Base-by-base conservation (phyloP, 2,113 vertebrate genomes). In the Coryphaenoides rupestris region DNA sequence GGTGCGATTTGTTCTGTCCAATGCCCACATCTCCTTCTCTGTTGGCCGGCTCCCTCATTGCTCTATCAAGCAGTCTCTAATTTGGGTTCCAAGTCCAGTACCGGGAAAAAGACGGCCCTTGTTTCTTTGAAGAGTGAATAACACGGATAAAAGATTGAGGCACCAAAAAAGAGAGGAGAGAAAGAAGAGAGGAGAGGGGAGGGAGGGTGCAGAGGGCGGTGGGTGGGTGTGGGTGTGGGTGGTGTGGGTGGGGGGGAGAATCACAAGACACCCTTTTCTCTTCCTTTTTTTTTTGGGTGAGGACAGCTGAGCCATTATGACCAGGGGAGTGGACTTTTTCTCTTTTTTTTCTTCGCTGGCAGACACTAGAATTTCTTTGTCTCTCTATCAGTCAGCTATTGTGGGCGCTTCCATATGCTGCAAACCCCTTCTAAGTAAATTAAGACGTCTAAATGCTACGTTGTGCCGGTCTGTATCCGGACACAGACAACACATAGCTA, bases 251-350 rank as follows among this genome's bases (percentile, higher is more conserved):
- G 86, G 64, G 80, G 77, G 76, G 83, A 58, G 90, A 92, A 94
- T 90, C 93, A 97, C 95, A 98, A 98, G 95, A 94, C 89, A 84
- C 88, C 90, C 92, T 94, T 96, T 97, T 97, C 94, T 98, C 92
- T 96, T 91, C 89, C 87, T 90, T 85, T 91, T 90, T n/a, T 92
- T 96, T 95, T 92, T 40, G 33, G 90, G 92, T 94, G 92, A 90
- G 90, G 92, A 95, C 95, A 96, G 95, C 94, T 96, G 93, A 96
- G 93, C 93, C 93, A 95, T 94, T 96, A 96, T 92, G 92, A 94
- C 90, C 86, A 91, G 89, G 90, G 92, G 92, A 50, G 47, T 95
- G 90, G 98, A 95, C 92, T 88, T 91, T 89, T 95, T 94, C 92
- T 92, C 92, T 92, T 87, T 91, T 89, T 95, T 94, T 92, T 88